phyloP scores from a whole-genome alignment of 2,113 vertebrate species.

The Lates calcarifer region DNA sequence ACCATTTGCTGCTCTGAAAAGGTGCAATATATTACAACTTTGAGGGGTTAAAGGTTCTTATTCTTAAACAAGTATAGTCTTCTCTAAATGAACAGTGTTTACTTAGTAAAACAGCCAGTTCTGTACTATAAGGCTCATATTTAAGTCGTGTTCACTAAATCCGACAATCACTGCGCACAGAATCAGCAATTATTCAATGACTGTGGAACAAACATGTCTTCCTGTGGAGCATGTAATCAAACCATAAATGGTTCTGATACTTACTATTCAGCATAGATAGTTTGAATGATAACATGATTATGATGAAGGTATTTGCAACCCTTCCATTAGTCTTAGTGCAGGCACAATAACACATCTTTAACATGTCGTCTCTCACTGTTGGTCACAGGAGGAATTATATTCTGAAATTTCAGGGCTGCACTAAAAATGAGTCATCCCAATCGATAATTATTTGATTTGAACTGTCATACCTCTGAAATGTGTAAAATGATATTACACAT shows the following conservation, averaged over 20 bases:
- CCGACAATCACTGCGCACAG: not conserved
- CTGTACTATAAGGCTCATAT: not conserved
- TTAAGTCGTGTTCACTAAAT: not conserved
- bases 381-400: not conserved
- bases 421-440: constrained; percentile 40
- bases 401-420: not conserved
- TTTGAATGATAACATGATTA: not conserved
- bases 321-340: not conserved
- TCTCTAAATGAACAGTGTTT: not conserved
- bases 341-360: constrained; percentile 6
- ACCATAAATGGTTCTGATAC: not conserved
- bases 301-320: not conserved
- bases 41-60: not conserved
- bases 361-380: not conserved
- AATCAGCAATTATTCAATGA: not conserved
- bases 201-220: not conserved
- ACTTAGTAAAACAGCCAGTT: not conserved
- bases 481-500: constrained; percentile 32
- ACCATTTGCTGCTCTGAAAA: not conserved
- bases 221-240: not conserved
- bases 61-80: not conserved
- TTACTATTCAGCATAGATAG: not conserved
- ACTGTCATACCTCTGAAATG: constrained; percentile 14
- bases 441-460: constrained; percentile 18
- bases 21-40: not conserved